Evolutionary conservation across 1,140 invertebrate genomes (phyloP), one percentile per base, ranked within the genome.

Genomic region (Cherax destructor): DNA sequence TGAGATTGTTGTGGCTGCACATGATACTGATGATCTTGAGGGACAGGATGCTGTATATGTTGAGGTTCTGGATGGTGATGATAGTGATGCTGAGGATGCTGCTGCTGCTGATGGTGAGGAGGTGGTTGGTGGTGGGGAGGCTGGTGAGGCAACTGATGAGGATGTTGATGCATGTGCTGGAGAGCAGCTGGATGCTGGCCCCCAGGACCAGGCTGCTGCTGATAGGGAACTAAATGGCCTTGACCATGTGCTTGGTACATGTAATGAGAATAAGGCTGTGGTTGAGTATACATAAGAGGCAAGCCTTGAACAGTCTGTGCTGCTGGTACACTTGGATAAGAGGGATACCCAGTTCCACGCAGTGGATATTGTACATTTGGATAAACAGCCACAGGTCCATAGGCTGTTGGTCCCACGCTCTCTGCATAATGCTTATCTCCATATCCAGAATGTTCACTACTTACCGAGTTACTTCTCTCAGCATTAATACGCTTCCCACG

Each of bases 231-330:
- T 11, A 91, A 52, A 56, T 80, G 79, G 41, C 81, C 74, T n/a
- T 61, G 81, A 9, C 76, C 47, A 24, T 76, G 88, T 24, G 65
- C 81, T 49, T 85, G 89, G 50, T 91, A 91, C 83, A 91, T 59
- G 78, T 91, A 91, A 21, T 91, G 89, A 52, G 83, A 85, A 24
- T 85, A 84, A 59, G 50, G 69, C 30, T 85, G 83, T 47, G 76
- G 86, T 49, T 91, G 89, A 83, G 79, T 83, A 52, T 91, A 91
- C 89, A 91, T 91, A 16, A 91, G 83, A 24, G 89, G 89, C 56
- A 91, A 59, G 30, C 89, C 89, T 72, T 91, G 89, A 9, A 91
- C 89, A 79, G 83, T 91, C 59, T 91, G 89, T n/a, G 89, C 72
- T 47, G 89, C 83, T 30, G 89, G 89, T 30, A 91, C 89, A 85